Conservation (phyloP, 2,888 invertebrate genomes). For the Dinocampus coccinellae region DNA sequence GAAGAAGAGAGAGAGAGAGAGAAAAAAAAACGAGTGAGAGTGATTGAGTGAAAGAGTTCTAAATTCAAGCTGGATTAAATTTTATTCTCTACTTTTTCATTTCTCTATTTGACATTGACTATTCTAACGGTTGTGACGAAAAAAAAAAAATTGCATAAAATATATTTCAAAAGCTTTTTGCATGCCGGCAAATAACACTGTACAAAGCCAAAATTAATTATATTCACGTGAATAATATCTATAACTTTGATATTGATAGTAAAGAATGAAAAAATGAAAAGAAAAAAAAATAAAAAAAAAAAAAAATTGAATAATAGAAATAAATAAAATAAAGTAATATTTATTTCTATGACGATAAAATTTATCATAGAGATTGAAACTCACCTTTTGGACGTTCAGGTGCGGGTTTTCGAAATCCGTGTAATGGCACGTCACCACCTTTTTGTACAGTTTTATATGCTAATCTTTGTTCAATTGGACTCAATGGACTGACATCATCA, state of each 20-base stretch:
- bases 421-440: conserved; percentile 94
- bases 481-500: conserved; percentile 78
- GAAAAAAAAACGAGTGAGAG: not conserved
- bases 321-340: conserved; percentile 18
- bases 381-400: conserved; percentile 86
- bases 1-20: no score
- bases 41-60: not conserved
- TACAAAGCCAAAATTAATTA: no score
- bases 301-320: conserved; percentile 24
- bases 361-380: conserved; percentile 45
- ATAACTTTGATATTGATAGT: no score
- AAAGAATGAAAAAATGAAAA: no score
- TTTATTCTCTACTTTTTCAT: not conserved
- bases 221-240: no score
- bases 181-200: not conserved
- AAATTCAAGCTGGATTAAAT: not conserved
- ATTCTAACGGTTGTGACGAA: not conserved
- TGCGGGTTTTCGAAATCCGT: conserved; percentile 91
- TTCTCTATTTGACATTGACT: not conserved
- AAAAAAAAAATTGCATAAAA: not conserved
- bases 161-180: not conserved
- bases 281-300: no score
- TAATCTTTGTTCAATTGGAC: conserved; percentile 86
- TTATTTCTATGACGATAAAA: conserved; percentile 3
- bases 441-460: conserved; percentile 91